Evolutionary conservation across 2,888 invertebrate genomes (phyloP), one percentile per base, ranked within the genome.

Genomic region (Lysandra coridon): DNA sequence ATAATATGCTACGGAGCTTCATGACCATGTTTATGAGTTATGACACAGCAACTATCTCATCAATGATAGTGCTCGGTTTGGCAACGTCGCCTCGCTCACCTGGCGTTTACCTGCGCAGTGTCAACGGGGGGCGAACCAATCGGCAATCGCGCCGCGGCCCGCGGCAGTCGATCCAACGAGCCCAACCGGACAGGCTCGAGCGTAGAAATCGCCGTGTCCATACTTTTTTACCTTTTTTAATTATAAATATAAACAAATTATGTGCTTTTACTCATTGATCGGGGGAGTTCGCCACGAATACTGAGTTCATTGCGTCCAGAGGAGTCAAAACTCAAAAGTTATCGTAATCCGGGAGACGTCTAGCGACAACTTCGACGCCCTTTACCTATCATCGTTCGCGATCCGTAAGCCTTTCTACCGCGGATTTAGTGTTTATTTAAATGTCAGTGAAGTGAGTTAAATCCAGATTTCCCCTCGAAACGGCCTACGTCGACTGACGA

Each of bases 21-120:
- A 69, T 33, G 69, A 69, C 37, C 33, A 14, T 64, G 23, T 10
- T 62, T n/a, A 4, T 23, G 17, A n/a, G 4, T 5, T 33, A 81
- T 82, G 86, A 88, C 90, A 87, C 87, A 85, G 85, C 87, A 88
- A 88, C 91, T 92, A 92, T 92, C 93, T 93, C 91, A 91, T 91
- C 92, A 92, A 91, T 94, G 93, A 93, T 94, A 93, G 90, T 92
- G 90, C 86, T 86, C 92, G 92, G 92, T 92, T 89, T 92, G 94
- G 94, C 94, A 94, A 94, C 94, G 92, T 90, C 93, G 94, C 94
- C 82, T 88, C 88, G 88, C 91, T 92, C 92, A 92, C 93, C 93
- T 93, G 93, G 93, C 92, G 89, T 89, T 85, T 93, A 92, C 93
- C 93, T 93, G 93, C 92, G 93, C 93, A 92, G 86, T 92, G 93